Percentiles rank a stretch among this genome's conserved stretches.
Conservation (phyloP, 1,140 invertebrate species). For the Eupristina koningsbergeri region DNA sequence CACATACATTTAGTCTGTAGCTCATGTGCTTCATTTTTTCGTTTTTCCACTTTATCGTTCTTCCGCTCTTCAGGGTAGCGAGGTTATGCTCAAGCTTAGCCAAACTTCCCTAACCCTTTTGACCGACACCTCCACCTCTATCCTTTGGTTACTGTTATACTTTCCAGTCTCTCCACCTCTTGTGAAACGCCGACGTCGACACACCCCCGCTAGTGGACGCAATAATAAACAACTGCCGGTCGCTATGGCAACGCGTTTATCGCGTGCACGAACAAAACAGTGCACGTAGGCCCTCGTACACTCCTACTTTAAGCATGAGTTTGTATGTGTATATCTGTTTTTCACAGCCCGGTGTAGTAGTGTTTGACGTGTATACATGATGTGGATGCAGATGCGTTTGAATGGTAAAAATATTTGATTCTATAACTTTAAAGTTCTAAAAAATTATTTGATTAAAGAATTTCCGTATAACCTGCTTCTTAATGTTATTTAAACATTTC, state of each 20-base stretch:
- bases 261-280: slow-evolving; percentile 71
- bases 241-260: slow-evolving; percentile 71
- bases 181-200: slow-evolving; percentile 3
- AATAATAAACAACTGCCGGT: slow-evolving; percentile 73
- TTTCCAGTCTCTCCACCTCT: slow-evolving; percentile 44
- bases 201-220: slow-evolving; percentile 55
- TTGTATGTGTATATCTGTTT: slow-evolving; percentile 22
- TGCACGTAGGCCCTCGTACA: slow-evolving; percentile 39
- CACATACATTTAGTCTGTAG: background rate
- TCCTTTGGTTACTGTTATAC: slow-evolving; percentile 47
- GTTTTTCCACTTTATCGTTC: background rate
- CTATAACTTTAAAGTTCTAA: too few relatives aligned
- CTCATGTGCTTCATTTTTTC: background rate
- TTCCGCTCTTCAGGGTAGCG: background rate
- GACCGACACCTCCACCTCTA: slow-evolving; percentile 43
- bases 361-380: background rate
- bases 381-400: background rate
- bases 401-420: too few relatives aligned
- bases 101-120: slow-evolving; percentile 53
- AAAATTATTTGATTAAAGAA: too few relatives aligned
- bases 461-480: too few relatives aligned
- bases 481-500: too few relatives aligned
- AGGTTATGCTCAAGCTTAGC: slow-evolving; percentile 5
- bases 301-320: background rate
- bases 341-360: background rate